Conservation (phyloP, 2,113 vertebrate species). For the Catharus fuscescens region DNA sequence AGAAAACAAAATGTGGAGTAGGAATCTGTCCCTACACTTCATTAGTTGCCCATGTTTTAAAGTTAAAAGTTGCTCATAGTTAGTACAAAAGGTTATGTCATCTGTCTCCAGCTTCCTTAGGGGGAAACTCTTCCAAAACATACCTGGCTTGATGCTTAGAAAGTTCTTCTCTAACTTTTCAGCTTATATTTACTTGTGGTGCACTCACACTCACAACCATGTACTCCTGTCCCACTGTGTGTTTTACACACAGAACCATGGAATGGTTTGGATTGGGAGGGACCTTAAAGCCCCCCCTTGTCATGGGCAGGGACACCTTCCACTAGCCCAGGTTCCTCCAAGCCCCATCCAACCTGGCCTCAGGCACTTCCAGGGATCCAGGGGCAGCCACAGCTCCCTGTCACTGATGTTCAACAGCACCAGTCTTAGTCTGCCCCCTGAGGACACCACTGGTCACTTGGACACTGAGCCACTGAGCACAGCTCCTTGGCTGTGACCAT, state of each 20-base stretch:
- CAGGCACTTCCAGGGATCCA: not conserved
- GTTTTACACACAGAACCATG: not conserved
- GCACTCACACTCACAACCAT: not conserved
- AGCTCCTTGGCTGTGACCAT: no score
- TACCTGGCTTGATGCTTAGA: not conserved
- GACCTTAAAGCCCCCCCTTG: not conserved
- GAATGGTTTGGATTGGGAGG: not conserved
- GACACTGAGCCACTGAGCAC: not conserved
- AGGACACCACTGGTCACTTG: not conserved
- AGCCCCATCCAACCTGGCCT: accelerated
- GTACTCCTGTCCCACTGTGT: not conserved
- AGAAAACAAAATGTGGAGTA: not conserved
- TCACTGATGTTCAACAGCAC: not conserved
- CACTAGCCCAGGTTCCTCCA: accelerated
- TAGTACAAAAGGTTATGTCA: not conserved
- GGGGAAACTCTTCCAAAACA: not conserved
- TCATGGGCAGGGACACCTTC: not conserved
- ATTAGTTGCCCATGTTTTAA: not conserved
- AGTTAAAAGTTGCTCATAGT: not conserved
- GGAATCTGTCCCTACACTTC: not conserved
- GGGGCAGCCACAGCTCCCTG: not conserved
- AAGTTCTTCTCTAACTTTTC: not conserved
- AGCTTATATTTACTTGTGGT: not conserved
- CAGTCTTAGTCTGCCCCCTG: not conserved
- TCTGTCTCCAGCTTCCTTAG: not conserved